Base-by-base conservation (phyloP, 2,888 invertebrate genomes). In the Nomada fabriciana region DNA sequence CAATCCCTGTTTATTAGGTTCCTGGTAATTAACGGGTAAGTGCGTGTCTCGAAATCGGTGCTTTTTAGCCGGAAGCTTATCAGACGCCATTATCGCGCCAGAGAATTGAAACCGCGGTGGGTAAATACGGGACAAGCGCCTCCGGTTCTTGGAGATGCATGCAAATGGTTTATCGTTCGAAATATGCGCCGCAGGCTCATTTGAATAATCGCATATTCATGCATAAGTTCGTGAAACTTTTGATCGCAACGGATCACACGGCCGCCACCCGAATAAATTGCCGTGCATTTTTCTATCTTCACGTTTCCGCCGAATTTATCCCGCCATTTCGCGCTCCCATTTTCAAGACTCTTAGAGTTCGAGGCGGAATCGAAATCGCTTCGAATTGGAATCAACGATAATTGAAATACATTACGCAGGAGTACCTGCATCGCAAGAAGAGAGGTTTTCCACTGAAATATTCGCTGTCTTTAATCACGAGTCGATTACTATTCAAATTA, bases 191-290 rank as follows among this genome's bases (percentile, higher is more conserved):
- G 13, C 15, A 3, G 9, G 20, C 13, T 13, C 23, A 65, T 81
- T 80, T 81, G 79, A 81, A 81, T 81, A 80, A 64, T 80, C 80
- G 80, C 73, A 81, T 81, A 81, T 81, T 81, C 81, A 81, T 79
- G 60, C 69, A 53, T 65, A 65, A 69, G 61, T 43, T 55, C 47
- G 78, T n/a, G 67, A 57, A 74, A 59, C 50, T 74, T 67, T 52
- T 42, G 67, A 74, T 74, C 57, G 20, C 57, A 15, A 13, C 57
- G 57, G 13, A 20, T 57, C 29, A 52, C 50, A 47, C 47, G 47
- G 47, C 13, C 13, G 50, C 11, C 25, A 0, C 7, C 53, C 15
- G 78, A 68, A 75, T 77, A 65, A 73, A 70, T 75, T 63, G 25
- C 36, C 15, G 2, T 13, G 2, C 50, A 63, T 76, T 68, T 68